phyloP scores from a whole-genome alignment of 2,888 invertebrate species.

The Acleris holmiana region DNA sequence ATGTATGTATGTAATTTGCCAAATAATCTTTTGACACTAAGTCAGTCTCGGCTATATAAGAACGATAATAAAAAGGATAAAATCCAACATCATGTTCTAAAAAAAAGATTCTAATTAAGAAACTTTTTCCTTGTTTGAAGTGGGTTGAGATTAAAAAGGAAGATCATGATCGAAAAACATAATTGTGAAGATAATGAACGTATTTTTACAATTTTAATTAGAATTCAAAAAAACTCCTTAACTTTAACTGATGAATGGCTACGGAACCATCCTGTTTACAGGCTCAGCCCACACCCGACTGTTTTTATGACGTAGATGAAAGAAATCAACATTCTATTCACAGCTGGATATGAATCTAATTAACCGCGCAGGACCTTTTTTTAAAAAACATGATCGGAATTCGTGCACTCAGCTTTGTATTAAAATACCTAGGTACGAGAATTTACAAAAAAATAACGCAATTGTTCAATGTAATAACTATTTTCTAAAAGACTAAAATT shows the following conservation, averaged over 20 bases:
- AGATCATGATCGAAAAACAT: too few species aligned
- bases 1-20: too few species aligned
- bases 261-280: neutral
- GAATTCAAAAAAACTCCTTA: neutral
- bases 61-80: too few species aligned
- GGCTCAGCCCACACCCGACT: neutral
- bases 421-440: neutral
- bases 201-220: too few species aligned
- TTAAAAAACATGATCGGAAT: constrained; percentile 1
- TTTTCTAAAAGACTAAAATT: too few species aligned
- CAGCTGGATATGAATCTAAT: constrained; percentile 20
- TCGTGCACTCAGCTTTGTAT: constrained; percentile 1
- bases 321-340: constrained; percentile 12
- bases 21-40: too few species aligned
- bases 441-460: neutral
- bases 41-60: too few species aligned
- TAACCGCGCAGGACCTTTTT: constrained; percentile 15
- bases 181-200: too few species aligned
- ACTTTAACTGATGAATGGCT: neutral
- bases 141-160: too few species aligned
- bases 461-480: neutral
- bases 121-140: too few species aligned
- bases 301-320: constrained; percentile 13
- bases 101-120: too few species aligned
- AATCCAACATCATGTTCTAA: too few species aligned